phyloP scores from a whole-genome alignment of 53 echinoderm and acorn worm genomes.

The Luidia sarsii region DNA sequence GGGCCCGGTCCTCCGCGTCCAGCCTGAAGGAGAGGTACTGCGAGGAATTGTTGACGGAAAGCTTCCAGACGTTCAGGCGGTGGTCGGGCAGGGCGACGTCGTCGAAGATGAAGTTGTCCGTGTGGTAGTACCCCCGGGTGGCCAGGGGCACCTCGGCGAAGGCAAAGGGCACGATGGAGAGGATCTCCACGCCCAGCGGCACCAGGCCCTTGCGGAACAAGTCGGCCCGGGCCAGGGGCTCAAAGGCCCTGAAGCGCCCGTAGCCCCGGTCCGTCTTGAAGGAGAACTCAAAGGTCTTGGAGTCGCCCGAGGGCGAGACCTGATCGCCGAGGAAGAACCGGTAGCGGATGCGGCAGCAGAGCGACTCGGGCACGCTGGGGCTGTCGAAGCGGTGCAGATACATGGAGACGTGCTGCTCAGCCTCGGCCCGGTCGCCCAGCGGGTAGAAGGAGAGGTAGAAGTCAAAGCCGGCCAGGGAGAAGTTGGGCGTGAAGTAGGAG shows the following conservation, averaged over 20 bases:
- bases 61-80: slow-evolving; percentile 81
- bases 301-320: slow-evolving; percentile 72
- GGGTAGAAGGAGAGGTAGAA: slow-evolving; percentile 95
- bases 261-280: slow-evolving; percentile 95
- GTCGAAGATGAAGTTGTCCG: slow-evolving; percentile 89
- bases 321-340: slow-evolving; percentile 87
- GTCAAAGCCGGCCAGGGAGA: slow-evolving; percentile 79
- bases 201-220: slow-evolving; percentile 78
- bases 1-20: slow-evolving; percentile 71
- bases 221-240: slow-evolving; percentile 70
- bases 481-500: slow-evolving; percentile 93
- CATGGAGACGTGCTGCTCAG: slow-evolving; percentile 87
- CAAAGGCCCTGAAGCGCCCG: slow-evolving; percentile 89
- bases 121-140: slow-evolving; percentile 91
- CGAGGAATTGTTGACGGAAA: slow-evolving; percentile 69
- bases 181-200: slow-evolving; percentile 84
- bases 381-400: slow-evolving; percentile 93
- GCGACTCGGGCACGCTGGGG: slow-evolving; percentile 59
- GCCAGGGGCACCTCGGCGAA: slow-evolving; percentile 80
- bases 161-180: slow-evolving; percentile 84
- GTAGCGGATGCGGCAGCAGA: slow-evolving; percentile 91
- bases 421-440: slow-evolving; percentile 89
- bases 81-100: slow-evolving; percentile 85
- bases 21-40: slow-evolving; percentile 71
- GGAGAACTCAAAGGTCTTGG: slow-evolving; percentile 92